Evolutionary conservation across 2,797 vertebrate species (phyloP), one percentile per base, ranked within the genome.

Genomic region (Phoxinus dragarum): DNA sequence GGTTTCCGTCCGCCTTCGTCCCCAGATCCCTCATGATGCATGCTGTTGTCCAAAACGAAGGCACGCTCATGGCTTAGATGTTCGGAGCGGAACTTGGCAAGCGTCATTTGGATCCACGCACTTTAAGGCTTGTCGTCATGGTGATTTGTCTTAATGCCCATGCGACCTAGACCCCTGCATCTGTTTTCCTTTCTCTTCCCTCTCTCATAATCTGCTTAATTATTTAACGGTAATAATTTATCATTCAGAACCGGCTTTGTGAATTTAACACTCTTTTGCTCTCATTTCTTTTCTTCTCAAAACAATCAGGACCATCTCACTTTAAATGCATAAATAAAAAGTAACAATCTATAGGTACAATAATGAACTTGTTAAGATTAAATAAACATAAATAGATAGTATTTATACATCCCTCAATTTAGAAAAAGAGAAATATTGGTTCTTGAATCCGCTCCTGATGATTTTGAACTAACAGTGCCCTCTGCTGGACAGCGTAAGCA

Each of bases 71-170:
- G 83, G 80, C 82, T 84, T 86, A 80, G 79, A 86, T 88, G 85
- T 84, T 66, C 83, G 78, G 69, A 85, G 64, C 84, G 49, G 74
- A 88, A 88, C 88, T 88, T 89, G 89, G 89, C 87, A 87, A 64
- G 82, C 84, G 42, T 12, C 68, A 27, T 84, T 89, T 64, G 80
- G 83, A 83, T 85, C 82, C 49, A 80, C 84, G 56, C 66, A 82
- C 83, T 91, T 89, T 90, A 90, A 92, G 88, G 88, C 90, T 82
- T 90, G 94, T 95, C 94, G 93, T 94, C 95, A 96, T 96, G 94
- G 95, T 94, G 94, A 96, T 93, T 88, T 93, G 92, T 93, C 94
- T 93, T 94, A 92, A 89, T 91, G 93, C 93, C 91, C 88, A 87
- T 90, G 91, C 91, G 93, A 94, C 94, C 94, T 93, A 93, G 91